A percentile compares a stretch with the other conserved stretches of the same genome.
Conservation (phyloP, 2,797 vertebrate species). For the Diceros bicornis region DNA sequence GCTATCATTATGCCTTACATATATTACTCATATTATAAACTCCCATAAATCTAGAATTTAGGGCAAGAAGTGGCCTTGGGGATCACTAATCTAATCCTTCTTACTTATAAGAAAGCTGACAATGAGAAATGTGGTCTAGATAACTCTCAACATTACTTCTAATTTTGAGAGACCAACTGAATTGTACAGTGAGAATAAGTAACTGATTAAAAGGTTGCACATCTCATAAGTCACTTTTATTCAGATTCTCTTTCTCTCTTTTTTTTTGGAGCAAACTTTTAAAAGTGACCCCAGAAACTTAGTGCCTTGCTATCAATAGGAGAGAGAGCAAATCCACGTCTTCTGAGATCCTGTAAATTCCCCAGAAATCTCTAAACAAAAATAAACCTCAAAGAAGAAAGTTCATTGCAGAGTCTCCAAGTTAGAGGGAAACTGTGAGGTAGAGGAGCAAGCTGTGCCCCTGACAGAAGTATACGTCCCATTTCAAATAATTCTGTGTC, state of each 20-base stretch:
- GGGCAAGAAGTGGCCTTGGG: background rate
- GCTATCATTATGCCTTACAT: background rate
- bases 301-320: background rate
- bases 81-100: background rate
- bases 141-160: background rate
- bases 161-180: background rate
- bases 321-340: background rate
- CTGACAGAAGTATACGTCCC: background rate
- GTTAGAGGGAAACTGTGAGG: background rate
- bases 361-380: background rate
- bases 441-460: background rate
- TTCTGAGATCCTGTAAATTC: background rate
- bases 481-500: slow-evolving; percentile 44
- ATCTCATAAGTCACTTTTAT: background rate
- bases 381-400: background rate
- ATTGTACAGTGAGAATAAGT: background rate
- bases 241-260: background rate
- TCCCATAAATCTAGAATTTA: background rate
- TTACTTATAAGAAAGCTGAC: background rate
- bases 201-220: background rate
- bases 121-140: background rate
- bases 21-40: background rate
- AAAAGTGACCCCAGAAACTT: slow-evolving; percentile 12
- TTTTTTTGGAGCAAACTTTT: background rate
- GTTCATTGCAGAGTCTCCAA: background rate